Evolutionary conservation across 2,888 invertebrate genomes (phyloP), one percentile per base, ranked within the genome.

Genomic region (Sphaerophoria taeniata): DNA sequence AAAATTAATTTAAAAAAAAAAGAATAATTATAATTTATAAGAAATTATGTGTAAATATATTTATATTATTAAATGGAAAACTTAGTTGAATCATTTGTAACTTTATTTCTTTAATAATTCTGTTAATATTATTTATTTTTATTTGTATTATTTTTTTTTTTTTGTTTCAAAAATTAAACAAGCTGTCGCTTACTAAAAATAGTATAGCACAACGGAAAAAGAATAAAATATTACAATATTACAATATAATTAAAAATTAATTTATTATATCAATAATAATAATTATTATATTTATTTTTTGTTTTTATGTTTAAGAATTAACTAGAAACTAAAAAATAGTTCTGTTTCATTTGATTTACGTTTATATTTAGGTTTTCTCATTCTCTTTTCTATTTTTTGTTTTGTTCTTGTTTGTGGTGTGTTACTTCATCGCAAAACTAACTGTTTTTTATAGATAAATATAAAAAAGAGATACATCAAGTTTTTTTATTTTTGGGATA

Each of bases 371-470:
- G 80, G 63, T 71, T 75, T 39, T 73, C 43, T 73, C 58, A 70
- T 55, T 74, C 49, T 56, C 7, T 82, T 79, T 76, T 58, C 56
- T 72, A 39, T 39, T 39, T 9, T 39, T 39, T 6, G 69, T 55
- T 36, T 67, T 79, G 83, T 73, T 56, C 70, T 75, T 34, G 33
- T 69, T 76, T 72, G 58, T 65, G n/a, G 24, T 12, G 75, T 73
- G 72, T 87, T 71, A 69, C 12, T 77, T 87, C 65, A 82, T 87
- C 87, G 88, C 87, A 88, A 87, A 88, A 87, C 87, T 87, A 84
- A 88, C 87, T 81, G 72, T 87, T 87, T 88, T 24, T 87, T 88
- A 85, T 88, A 88, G 87, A 88, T 77, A 87, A 82, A 80, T 84
- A 84, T 84, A 84, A 84, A 84, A 83, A 84, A 84, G 84, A 84